phyloP scores from a whole-genome alignment of 2,113 vertebrate species.

The Brienomyrus longianalis region DNA sequence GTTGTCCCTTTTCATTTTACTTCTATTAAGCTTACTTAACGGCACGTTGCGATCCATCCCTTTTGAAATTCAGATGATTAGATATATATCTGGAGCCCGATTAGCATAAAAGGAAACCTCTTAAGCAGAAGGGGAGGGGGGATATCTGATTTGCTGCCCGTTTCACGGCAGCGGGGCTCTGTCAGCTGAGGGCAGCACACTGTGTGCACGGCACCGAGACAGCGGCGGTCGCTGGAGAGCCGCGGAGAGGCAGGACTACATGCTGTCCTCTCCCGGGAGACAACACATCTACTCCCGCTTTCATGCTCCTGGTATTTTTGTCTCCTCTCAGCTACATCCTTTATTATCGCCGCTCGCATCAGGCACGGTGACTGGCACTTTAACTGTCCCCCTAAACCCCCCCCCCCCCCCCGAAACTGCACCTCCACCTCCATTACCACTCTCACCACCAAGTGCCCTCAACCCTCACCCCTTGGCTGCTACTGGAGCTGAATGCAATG shows the following conservation, averaged over 20 bases:
- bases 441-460: not conserved
- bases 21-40: not conserved
- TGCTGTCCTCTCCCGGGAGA: conserved; percentile 2
- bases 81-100: not conserved
- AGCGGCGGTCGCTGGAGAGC: not conserved
- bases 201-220: conserved; percentile 51
- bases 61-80: not conserved
- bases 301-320: conserved; percentile 3
- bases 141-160: not conserved
- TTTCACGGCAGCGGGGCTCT: not conserved
- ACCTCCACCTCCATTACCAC: not conserved
- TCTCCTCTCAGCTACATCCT: conserved; percentile 1
- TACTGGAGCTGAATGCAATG: not conserved
- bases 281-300: not conserved
- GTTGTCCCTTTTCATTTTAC: not conserved
- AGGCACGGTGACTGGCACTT: not conserved
- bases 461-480: not conserved
- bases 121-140: not conserved
- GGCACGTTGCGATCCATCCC: not conserved
- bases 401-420: not conserved
- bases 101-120: not conserved
- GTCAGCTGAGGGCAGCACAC: conserved; percentile 17
- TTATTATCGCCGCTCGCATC: conserved; percentile 12
- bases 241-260: conserved; percentile 16
- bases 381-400: not conserved